These are phyloP conservation scores for Tethea ocularis DNA, from an alignment of 2,888 invertebrate species.

Conservation along the genomic window DNA sequence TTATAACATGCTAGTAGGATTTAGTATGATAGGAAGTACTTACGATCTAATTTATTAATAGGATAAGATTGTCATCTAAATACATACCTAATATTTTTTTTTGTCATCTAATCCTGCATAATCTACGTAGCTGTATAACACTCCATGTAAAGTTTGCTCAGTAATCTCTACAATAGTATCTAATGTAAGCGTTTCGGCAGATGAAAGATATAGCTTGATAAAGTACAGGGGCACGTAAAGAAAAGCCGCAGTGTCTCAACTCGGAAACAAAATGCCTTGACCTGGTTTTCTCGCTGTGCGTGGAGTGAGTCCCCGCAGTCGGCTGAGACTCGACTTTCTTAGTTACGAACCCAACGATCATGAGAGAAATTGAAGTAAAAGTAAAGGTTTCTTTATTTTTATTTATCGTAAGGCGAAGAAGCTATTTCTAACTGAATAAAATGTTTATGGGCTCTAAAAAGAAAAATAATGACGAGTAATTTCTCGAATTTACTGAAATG, in stretches of 20 bases:
- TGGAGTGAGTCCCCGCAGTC: constrained; percentile 23
- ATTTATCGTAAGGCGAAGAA: too few relatives aligned
- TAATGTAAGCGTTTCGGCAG: neutral
- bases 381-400: too few relatives aligned
- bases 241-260: constrained; percentile 20
- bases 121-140: neutral
- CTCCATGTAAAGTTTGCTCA: neutral
- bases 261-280: constrained; percentile 44
- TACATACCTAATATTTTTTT: too few relatives aligned
- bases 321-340: constrained; percentile 22
- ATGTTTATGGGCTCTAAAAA: too few relatives aligned
- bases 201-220: neutral
- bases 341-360: constrained; percentile 24
- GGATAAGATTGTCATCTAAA: too few relatives aligned
- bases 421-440: too few relatives aligned
- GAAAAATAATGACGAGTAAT: too few relatives aligned
- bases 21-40: too few relatives aligned
- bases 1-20: too few relatives aligned
- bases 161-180: neutral
- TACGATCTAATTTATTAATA: too few relatives aligned
- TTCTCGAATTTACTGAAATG: too few relatives aligned
- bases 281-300: constrained; percentile 33
- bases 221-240: neutral
- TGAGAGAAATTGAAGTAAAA: neutral
- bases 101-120: neutral